These are phyloP conservation scores for Trichopoda pennipes DNA, from an alignment of 2,888 invertebrate genomes.

Conservation along the genomic window DNA sequence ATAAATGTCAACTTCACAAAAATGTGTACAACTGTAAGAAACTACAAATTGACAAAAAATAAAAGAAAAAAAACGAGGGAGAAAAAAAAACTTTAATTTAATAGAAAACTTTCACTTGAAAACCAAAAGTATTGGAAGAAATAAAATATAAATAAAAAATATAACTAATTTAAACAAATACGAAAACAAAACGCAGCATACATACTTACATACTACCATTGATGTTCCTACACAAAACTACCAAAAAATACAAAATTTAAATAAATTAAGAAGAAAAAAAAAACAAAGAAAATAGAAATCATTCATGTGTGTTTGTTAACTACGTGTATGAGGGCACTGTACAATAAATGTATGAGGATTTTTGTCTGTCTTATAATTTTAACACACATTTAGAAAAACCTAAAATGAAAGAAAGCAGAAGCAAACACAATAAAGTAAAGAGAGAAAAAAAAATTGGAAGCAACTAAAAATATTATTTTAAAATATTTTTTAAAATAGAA, in stretches of 20 bases:
- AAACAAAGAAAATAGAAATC: neutral
- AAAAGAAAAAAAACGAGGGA: neutral
- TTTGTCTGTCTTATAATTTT: conserved; percentile 13
- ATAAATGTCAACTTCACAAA: conserved; percentile 14
- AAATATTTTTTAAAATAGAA: conserved; percentile 56
- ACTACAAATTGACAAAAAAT: conserved; percentile 11
- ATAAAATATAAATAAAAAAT: conserved; percentile 19
- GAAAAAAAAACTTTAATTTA: conserved; percentile 47
- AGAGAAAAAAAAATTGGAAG: conserved; percentile 21
- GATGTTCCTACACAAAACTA: neutral
- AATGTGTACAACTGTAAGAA: neutral
- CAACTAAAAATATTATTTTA: conserved; percentile 43
- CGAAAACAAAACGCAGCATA: conserved; percentile 22
- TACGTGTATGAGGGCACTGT: conserved; percentile 38
- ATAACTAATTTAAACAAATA: conserved; percentile 65
- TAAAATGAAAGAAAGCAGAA: conserved; percentile 32
- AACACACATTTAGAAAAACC: conserved; percentile 46
- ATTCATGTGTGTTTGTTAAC: conserved; percentile 44
- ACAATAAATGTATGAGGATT: neutral
- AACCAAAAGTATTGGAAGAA: conserved; percentile 22
- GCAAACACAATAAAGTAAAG: no score
- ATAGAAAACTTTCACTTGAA: conserved; percentile 59
- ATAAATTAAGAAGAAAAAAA: no score
- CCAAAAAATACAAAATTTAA: conserved; percentile 47
- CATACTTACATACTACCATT: conserved; percentile 3